These are phyloP conservation scores for Branchipolynoe longqiensis DNA, from an alignment of 2,888 invertebrate genomes.

Conservation along the genomic window DNA sequence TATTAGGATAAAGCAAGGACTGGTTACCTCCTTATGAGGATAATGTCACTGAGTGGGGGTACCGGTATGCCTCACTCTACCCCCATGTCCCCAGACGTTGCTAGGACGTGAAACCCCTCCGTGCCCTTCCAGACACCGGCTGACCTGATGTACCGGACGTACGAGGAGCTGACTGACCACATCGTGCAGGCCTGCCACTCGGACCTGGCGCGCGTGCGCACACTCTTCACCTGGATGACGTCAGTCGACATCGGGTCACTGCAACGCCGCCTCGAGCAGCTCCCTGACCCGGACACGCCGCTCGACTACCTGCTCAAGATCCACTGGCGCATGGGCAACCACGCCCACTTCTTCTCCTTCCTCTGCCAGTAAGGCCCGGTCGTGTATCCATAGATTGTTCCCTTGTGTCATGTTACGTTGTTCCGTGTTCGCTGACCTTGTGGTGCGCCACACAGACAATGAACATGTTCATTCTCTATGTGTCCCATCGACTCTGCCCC, in stretches of 20 bases:
- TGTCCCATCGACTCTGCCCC: too few relatives aligned
- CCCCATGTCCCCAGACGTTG: too few relatives aligned
- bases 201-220: conserved; percentile 73
- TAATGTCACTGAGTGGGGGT: too few relatives aligned
- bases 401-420: too few relatives aligned
- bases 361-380: conserved; percentile 54
- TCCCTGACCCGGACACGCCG: conserved; percentile 76
- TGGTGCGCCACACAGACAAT: too few relatives aligned
- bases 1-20: too few relatives aligned
- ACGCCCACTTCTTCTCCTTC: conserved; percentile 77
- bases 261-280: conserved; percentile 70
- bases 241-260: conserved; percentile 77
- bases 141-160: conserved; percentile 70
- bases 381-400: too few relatives aligned
- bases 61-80: too few relatives aligned
- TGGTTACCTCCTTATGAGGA: too few relatives aligned
- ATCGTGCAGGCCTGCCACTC: conserved; percentile 70
- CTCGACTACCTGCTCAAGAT: conserved; percentile 78
- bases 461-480: too few relatives aligned
- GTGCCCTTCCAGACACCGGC: conserved; percentile 69
- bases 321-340: conserved; percentile 77
- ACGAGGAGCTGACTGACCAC: conserved; percentile 73
- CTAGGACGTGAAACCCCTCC: background rate
- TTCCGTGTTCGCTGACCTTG: too few relatives aligned
- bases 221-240: conserved; percentile 78